Evolutionary conservation across 2,888 invertebrate species (phyloP), one percentile per base, ranked within the genome.

Genomic region (Vesta saturnalis): DNA sequence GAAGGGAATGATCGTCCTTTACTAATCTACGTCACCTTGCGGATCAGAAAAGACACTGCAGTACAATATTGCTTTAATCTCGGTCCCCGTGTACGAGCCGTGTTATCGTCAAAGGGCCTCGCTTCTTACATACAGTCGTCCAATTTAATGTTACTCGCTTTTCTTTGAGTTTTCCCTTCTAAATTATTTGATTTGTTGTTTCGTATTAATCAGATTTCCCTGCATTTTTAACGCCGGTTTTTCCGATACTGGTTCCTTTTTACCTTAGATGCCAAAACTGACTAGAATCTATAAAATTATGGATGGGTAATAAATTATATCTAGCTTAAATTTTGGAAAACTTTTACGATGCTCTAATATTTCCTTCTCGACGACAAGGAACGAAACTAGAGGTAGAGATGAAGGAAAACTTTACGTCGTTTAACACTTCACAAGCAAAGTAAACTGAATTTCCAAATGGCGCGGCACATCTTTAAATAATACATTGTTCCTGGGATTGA

Each of bases 401-500:
- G 19, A 18, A 60, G 35, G 22, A 47, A 64, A 66, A 63, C 49
- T 66, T 64, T 55, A 60, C 52, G 62, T 70, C 72, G 64, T 68
- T 72, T 68, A 65, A 64, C 68, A 64, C 67, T 63, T 60, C 59
- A 46, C 67, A 62, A 62, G 61, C 59, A 72, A 67, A 72, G 71
- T 66, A 68, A 72, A 70, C 73, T 64, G 67, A 70, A 72, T 71
- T 71, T 66, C 67, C 70, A 70, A 72, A 73, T 70, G 72, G 72
- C 69, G 66, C 65, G 69, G 69, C 72, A 69, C 78, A 77, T 80
- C 80, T 81, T 82, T 84, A 83, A 84, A 84, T 84, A 84, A 84
- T 83, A 82, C 83, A 84, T 83, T 81, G 82, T 81, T 80, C 78
- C 79, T 77, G 78, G 82, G 83, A 84, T 83, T 83, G 83, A 84